Conservation (phyloP, 2,888 invertebrate species). For the Strigamia maritima region DNA sequence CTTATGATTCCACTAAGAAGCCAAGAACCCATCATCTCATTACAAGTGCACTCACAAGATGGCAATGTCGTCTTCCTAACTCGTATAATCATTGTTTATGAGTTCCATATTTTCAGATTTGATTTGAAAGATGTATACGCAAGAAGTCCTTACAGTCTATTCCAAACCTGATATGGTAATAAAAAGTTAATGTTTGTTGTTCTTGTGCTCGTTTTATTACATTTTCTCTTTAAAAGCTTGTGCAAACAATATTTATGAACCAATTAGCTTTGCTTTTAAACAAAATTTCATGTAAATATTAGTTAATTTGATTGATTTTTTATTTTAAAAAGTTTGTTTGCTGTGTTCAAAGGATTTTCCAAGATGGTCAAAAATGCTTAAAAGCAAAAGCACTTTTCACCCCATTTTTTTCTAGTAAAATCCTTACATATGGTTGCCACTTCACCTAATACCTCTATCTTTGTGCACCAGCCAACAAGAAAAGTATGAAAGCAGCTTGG, state of each 20-base stretch:
- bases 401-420: neutral
- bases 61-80: neutral
- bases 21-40: conserved; percentile 24
- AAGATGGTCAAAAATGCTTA: neutral
- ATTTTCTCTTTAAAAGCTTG: neutral
- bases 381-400: conserved; percentile 10
- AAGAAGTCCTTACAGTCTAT: neutral
- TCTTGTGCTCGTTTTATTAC: neutral
- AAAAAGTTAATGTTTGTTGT: conserved; percentile 23
- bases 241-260: neutral
- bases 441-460: conserved; percentile 26
- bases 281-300: neutral
- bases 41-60: conserved; percentile 29
- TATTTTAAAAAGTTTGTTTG: neutral
- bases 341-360: conserved; percentile 1
- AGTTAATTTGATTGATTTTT: neutral
- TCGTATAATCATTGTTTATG: conserved; percentile 19
- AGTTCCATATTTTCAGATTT: conserved; percentile 29
- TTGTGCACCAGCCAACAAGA: conserved; percentile 16
- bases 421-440: conserved; percentile 24
- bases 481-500: conserved; percentile 23
- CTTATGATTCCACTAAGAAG: conserved; percentile 17
- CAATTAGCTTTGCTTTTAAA: conserved; percentile 22
- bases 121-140: conserved; percentile 8
- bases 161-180: neutral